These are phyloP conservation scores for Hemibagrus wyckioides DNA, from an alignment of 2,113 vertebrate genomes.

Conservation along the genomic window DNA sequence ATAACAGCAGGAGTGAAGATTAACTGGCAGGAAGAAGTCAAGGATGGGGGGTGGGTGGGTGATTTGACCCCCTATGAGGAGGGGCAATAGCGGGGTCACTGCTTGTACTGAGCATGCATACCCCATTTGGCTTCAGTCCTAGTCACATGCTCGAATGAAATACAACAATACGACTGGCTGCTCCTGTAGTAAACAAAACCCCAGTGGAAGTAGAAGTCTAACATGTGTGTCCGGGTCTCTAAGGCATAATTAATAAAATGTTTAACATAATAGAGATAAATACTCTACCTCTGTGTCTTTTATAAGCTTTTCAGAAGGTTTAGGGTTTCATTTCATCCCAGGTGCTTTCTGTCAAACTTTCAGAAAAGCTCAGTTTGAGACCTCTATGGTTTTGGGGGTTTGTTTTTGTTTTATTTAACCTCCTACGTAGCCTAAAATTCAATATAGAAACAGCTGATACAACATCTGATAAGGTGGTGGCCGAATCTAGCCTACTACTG, in stretches of 20 bases:
- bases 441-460: not conserved
- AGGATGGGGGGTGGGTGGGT: slow-evolving; percentile 58
- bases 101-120: slow-evolving; percentile 26
- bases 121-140: not conserved
- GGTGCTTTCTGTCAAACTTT: not conserved
- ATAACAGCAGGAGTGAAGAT: slow-evolving; percentile 46
- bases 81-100: slow-evolving; percentile 53
- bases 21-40: slow-evolving; percentile 62
- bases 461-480: not conserved
- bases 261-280: not conserved
- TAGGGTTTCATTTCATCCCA: not conserved
- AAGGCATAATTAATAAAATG: not conserved
- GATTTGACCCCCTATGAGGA: slow-evolving; percentile 44
- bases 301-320: not conserved
- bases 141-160: slow-evolving; percentile 31
- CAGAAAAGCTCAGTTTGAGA: too few species aligned
- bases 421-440: not conserved
- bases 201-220: not conserved
- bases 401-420: not conserved
- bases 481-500: not conserved
- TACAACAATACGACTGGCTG: slow-evolving; percentile 8
- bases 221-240: not conserved
- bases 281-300: not conserved
- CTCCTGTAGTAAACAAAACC: slow-evolving; percentile 51
- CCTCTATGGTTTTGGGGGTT: not conserved